These are phyloP conservation scores for Hartigia nigra DNA, from an alignment of 2,888 invertebrate species.

Conservation along the genomic window DNA sequence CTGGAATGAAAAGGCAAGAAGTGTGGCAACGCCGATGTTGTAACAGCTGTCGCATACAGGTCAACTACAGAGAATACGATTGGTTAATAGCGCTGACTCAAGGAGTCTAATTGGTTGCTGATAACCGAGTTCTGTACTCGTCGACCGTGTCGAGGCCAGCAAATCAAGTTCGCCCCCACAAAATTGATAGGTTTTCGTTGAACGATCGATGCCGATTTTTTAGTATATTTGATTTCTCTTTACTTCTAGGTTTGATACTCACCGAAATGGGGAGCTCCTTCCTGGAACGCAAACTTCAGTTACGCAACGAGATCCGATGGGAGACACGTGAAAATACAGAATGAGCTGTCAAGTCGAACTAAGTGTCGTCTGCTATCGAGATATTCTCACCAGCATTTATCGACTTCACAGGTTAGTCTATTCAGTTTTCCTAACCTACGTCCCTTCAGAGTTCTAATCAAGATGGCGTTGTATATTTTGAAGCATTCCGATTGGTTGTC, in stretches of 20 bases:
- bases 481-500: background rate
- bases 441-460: background rate
- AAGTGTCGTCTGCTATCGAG: constrained; percentile 56
- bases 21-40: constrained; percentile 39
- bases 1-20: constrained; percentile 4
- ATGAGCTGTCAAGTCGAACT: constrained; percentile 57
- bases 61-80: background rate
- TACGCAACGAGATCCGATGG: constrained; percentile 57
- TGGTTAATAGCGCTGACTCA: constrained; percentile 11
- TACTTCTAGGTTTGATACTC: constrained; percentile 32
- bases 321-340: constrained; percentile 58
- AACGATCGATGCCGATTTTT: background rate
- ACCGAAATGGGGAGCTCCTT: constrained; percentile 60
- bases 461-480: background rate
- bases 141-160: constrained; percentile 41
- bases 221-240: background rate
- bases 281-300: constrained; percentile 54
- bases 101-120: constrained; percentile 47
- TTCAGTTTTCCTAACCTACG: constrained; percentile 37
- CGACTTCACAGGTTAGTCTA: constrained; percentile 33
- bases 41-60: constrained; percentile 43
- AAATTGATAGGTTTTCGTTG: constrained; percentile 17
- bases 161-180: background rate
- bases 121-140: constrained; percentile 40
- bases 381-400: constrained; percentile 29